Conservation (phyloP, 2,888 invertebrate genomes). For the Rhyacophila evoluta region DNA sequence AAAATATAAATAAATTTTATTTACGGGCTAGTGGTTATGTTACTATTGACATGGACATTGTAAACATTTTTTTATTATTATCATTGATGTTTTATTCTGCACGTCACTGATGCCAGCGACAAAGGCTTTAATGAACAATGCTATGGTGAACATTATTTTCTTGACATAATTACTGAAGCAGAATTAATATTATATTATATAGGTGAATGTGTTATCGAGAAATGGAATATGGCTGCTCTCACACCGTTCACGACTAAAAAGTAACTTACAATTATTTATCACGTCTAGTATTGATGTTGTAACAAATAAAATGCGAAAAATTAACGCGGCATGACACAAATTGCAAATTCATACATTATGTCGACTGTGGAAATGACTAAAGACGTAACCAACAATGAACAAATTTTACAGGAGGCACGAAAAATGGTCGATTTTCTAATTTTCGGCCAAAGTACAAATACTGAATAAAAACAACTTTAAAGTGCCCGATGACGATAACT, state of each 20-base stretch:
- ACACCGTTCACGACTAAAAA: background rate
- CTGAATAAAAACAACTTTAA: no score
- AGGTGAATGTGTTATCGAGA: constrained; percentile 7
- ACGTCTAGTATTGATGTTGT: background rate
- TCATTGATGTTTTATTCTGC: background rate
- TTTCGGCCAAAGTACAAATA: no score
- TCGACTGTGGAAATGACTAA: no score
- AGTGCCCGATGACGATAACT: no score
- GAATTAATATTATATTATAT: background rate
- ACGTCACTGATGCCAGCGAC: background rate
- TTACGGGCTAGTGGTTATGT: no score
- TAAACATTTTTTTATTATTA: no score
- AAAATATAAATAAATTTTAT: no score
- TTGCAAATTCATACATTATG: background rate
- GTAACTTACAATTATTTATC: background rate
- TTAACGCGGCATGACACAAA: background rate
- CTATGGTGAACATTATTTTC: background rate
- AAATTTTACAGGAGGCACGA: no score
- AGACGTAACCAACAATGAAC: no score
- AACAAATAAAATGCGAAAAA: background rate
- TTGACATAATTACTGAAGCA: constrained; percentile 12
- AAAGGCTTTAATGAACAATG: background rate
- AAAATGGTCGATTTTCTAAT: no score
- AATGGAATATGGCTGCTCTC: background rate
- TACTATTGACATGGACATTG: no score